Base-by-base conservation (phyloP, 1,140 invertebrate species). In the Psilanteris sp. region DNA sequence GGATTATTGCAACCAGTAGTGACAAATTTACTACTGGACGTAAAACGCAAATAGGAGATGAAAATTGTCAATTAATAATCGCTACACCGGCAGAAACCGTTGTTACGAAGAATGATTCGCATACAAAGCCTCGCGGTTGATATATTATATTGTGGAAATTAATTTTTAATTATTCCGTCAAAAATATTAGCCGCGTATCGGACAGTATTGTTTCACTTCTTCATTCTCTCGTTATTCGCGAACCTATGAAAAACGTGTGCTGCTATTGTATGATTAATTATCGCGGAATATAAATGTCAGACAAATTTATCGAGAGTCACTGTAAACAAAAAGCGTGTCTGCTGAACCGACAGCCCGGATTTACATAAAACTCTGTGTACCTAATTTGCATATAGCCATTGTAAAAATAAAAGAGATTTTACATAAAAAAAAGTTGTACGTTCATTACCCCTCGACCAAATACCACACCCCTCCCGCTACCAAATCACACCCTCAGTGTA, bases 331-430 rank as follows among this genome's bases (percentile, higher is more conserved):
- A 55, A 55, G 16, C 36, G 9, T 41, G 52, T 41, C 36, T 39
- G 10, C 16, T 36, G 26, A 31, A 55, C 7, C 52, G 52, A 41
- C 36, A 55, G 52, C 26, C 22, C 39, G 18, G 18, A 57, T 57
- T 57, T 57, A 44, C 54, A 43, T 43, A 43, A 44, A 57, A 57
- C 18, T 41, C 8, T 24, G 0, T 55, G 50, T 55, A 55, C 34
- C 14, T 39, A 29, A 54, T 54, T 54, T 39, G 14, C 50, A 54
- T 54, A 27, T 11, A 15, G 9, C 11, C 8, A 10, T 50, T 13
- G 16, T 5, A 29, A 27, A 44, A 27, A 20, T 15, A 44, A 44
- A 27, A 29, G 20, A 20, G 20, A 1, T 10, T 27, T 44, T 7
- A 3, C 2, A 13, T 5, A 2, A 26, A 11, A 43, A 43, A 44